Evolutionary conservation across 2,888 invertebrate species (phyloP).

Genomic region (Pelosia muscerda): DNA sequence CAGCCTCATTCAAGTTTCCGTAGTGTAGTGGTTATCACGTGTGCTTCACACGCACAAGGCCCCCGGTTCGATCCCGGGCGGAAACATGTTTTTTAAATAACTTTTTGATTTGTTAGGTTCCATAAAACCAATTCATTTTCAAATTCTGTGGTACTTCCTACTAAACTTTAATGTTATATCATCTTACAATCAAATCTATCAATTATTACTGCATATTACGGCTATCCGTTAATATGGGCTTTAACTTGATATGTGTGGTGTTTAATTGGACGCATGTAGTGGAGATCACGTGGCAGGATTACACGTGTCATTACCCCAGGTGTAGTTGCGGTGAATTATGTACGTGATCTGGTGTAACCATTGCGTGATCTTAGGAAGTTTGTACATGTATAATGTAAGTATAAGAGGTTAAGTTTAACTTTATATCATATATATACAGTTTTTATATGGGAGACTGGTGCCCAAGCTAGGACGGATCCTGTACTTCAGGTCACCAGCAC

Average conservation of each 20-base stretch:
- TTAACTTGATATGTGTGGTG: not conserved
- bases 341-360: not conserved
- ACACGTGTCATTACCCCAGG: not conserved
- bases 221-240: not conserved
- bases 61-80: constrained; percentile 91
- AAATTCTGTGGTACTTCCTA: too few species aligned
- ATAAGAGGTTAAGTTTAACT: too few species aligned
- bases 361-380: not conserved
- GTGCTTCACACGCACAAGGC: constrained; percentile 93
- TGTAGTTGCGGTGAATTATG: not conserved
- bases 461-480: too few species aligned
- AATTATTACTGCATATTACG: not conserved
- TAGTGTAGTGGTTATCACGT: constrained; percentile 93
- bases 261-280: not conserved
- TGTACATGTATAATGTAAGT: not conserved
- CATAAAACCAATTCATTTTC: too few species aligned
- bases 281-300: not conserved
- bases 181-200: too few species aligned
- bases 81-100: constrained; percentile 76
- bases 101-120: not conserved
- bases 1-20: constrained; percentile 80
- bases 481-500: too few species aligned
- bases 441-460: too few species aligned
- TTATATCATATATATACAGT: too few species aligned
- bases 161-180: not conserved